Evolutionary conservation across 2,888 invertebrate genomes (phyloP), one percentile per base, ranked within the genome.

Genomic region (Agriotes lineatus): DNA sequence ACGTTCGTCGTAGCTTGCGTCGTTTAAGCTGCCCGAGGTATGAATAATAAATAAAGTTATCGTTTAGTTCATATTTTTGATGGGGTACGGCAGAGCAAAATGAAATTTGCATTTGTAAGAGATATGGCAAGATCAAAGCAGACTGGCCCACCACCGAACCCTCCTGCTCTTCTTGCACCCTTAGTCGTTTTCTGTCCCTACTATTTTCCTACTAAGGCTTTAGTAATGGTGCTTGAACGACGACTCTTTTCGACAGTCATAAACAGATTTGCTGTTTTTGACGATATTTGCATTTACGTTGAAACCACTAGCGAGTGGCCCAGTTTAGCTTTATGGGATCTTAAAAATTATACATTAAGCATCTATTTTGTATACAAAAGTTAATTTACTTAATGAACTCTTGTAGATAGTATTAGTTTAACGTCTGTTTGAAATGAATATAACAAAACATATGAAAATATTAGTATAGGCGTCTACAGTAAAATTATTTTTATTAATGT

Each of bases 31-130:
- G 84, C 83, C 82, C 79, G 83, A 83, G 85, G 86, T 85, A 87
- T 87, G 87, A 87, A 87, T 87, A 87, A 87, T 87, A 87, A 87
- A 87, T 87, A 85, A 81, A 85, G 86, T 87, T 87, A 87, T 87
- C 87, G 87, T 87, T 87, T 87, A 87, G 87, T 86, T 87, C 86
- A 87, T 87, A 87, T 87, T 87, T 87, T 85, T 85, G 84, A 85
- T 85, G 84, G 85, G 83, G 84, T 83, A 83, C 82, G 83, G 83
- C 82, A 83, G 80, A 81, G 83, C 81, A 80, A 85, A 85, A 85
- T 85, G 85, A 83, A 85, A 85, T 85, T 85, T 85, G 85, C 85
- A 85, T 85, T 82, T 83, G 84, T 85, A 85, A 85, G 85, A 85
- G 85, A 85, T 84, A 84, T 83, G 82, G 82, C 82, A 83, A 85